A percentile compares a stretch with the other conserved stretches of the same genome.
phyloP scores from a whole-genome alignment of 2,888 invertebrate species.

The Drosophila prostipennis region DNA sequence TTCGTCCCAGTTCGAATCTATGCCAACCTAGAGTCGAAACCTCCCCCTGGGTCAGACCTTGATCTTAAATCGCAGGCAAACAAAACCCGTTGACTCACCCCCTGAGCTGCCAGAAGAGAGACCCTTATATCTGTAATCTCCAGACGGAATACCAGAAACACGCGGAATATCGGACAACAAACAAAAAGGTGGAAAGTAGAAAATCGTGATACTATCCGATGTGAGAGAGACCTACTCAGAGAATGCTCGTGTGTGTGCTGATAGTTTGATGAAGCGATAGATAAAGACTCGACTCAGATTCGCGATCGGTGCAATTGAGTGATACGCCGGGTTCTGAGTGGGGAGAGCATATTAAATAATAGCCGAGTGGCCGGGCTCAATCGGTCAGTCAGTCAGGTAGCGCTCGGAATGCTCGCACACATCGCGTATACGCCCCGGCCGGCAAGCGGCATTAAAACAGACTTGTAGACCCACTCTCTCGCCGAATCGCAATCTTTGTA shows the following conservation, averaged over 20 bases:
- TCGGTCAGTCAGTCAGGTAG: slow-evolving; percentile 57
- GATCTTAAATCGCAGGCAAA: slow-evolving; percentile 23
- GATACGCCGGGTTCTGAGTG: slow-evolving; percentile 9
- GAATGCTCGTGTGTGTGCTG: slow-evolving; percentile 11
- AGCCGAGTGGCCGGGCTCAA: slow-evolving; percentile 51
- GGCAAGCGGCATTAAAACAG: slow-evolving; percentile 21
- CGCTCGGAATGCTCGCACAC: slow-evolving; percentile 53
- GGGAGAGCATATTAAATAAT: slow-evolving; percentile 67
- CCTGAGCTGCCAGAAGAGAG: background rate
- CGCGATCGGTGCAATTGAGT: slow-evolving; percentile 38
- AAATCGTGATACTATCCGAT: slow-evolving; percentile 7
- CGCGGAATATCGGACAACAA: slow-evolving; percentile 31
- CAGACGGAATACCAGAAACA: slow-evolving; percentile 14
- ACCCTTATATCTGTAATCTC: slow-evolving; percentile 28
- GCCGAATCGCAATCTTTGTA: slow-evolving; percentile 10
- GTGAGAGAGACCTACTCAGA: slow-evolving; percentile 14
- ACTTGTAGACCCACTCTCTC: slow-evolving; percentile 35
- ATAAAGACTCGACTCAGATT: slow-evolving; percentile 41
- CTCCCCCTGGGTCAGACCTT: slow-evolving; percentile 8
- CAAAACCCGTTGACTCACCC: slow-evolving; percentile 16
- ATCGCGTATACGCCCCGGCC: slow-evolving; percentile 72
- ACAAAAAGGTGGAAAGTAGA: slow-evolving; percentile 20
- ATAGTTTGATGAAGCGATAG: slow-evolving; percentile 29
- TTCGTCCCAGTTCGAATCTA: background rate
- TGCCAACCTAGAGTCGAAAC: background rate